phyloP scores from a whole-genome alignment of 2,113 vertebrate species.

The Daubentonia madagascariensis region DNA sequence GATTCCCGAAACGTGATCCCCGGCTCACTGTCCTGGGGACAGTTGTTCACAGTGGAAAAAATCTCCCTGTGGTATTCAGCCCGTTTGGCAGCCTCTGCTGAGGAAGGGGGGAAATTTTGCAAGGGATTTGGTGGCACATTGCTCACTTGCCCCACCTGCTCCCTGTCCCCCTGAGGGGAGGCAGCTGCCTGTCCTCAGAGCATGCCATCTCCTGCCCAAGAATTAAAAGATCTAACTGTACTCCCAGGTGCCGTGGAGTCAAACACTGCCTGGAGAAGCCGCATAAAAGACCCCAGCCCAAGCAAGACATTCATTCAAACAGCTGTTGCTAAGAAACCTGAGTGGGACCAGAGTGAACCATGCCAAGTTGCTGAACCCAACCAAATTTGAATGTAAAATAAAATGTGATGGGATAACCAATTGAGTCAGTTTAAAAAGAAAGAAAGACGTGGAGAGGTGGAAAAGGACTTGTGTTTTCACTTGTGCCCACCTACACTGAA shows the following conservation, averaged over 20 bases:
- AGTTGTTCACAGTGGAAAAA: slow-evolving; percentile 81
- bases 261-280: slow-evolving; percentile 36
- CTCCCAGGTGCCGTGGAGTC: slow-evolving; percentile 55
- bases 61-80: slow-evolving; percentile 60
- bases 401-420: neutral
- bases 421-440: neutral
- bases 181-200: slow-evolving; percentile 68
- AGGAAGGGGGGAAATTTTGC: slow-evolving; percentile 58
- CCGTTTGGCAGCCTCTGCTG: slow-evolving; percentile 63
- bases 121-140: slow-evolving; percentile 56
- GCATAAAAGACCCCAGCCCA: slow-evolving; percentile 27
- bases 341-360: neutral
- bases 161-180: slow-evolving; percentile 43
- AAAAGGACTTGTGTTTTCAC: neutral
- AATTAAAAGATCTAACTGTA: slow-evolving; percentile 58
- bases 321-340: slow-evolving; percentile 38
- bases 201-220: slow-evolving; percentile 38
- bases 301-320: slow-evolving; percentile 55
- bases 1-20: slow-evolving; percentile 67
- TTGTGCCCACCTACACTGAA: neutral
- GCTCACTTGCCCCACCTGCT: slow-evolving; percentile 68
- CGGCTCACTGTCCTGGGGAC: slow-evolving; percentile 11
- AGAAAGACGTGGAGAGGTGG: neutral
- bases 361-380: neutral
- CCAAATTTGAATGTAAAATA: slow-evolving; percentile 22